Conservation (phyloP, 2,113 vertebrate genomes). For the Ariopsis seemanni region DNA sequence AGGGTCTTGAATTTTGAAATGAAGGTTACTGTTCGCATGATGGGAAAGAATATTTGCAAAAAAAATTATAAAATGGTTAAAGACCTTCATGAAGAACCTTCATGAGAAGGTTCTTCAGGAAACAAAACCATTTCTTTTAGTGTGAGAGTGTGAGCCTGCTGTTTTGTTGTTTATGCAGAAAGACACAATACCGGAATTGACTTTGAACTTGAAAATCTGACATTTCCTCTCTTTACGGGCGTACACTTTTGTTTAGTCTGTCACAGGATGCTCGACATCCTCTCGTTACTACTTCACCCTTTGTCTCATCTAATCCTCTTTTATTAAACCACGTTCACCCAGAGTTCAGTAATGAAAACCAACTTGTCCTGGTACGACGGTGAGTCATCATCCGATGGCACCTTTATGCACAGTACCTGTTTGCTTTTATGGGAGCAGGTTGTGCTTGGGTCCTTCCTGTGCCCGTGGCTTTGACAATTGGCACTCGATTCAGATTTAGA, state of each 20-base stretch:
- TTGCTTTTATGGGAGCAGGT: slow-evolving; percentile 62
- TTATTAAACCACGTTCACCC: slow-evolving; percentile 31
- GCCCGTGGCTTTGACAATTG: slow-evolving; percentile 61
- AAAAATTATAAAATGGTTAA: not conserved
- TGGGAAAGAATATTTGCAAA: not conserved
- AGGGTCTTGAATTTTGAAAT: not conserved
- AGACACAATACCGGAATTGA: not conserved
- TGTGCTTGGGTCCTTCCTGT: slow-evolving; percentile 45
- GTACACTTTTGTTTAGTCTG: slow-evolving; percentile 33
- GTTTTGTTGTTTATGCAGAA: slow-evolving; percentile 5
- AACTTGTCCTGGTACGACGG: slow-evolving; percentile 55
- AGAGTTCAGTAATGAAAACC: slow-evolving; percentile 46
- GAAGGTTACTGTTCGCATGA: not conserved
- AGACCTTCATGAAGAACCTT: not conserved
- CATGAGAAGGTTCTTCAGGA: not conserved
- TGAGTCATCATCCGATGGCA: slow-evolving; percentile 68
- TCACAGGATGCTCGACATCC: slow-evolving; percentile 52
- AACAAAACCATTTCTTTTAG: not conserved
- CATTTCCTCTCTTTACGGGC: slow-evolving; percentile 13
- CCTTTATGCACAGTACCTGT: slow-evolving; percentile 60
- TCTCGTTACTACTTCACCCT: not conserved
- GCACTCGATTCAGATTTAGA: slow-evolving; percentile 55
- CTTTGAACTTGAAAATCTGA: not conserved
- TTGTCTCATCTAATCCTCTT: slow-evolving; percentile 20
- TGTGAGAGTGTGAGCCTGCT: not conserved